Conservation (phyloP, 2,888 invertebrate genomes). For the Drosophila siamana region DNA sequence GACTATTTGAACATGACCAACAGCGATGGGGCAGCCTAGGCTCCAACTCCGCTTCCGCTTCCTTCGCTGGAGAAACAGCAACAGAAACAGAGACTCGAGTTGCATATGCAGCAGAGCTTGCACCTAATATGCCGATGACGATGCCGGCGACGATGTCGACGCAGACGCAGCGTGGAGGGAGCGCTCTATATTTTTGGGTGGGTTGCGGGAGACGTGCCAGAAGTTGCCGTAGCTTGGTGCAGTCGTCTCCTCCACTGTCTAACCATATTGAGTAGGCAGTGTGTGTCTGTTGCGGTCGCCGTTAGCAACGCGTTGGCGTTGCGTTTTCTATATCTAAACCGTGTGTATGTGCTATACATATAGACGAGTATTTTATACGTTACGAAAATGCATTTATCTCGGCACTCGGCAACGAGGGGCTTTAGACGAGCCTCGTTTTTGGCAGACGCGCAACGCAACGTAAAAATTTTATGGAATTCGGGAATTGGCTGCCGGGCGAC, state of each 20-base stretch:
- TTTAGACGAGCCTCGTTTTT: slow-evolving; percentile 34
- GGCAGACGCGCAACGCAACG: slow-evolving; percentile 49
- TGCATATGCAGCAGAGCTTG: slow-evolving; percentile 68
- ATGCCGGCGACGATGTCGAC: slow-evolving; percentile 1
- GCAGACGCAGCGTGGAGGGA: slow-evolving; percentile 5
- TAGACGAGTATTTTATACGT: slow-evolving; percentile 66
- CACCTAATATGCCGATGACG: slow-evolving; percentile 66
- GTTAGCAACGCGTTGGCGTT: slow-evolving; percentile 76
- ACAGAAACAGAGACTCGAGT: slow-evolving; percentile 72
- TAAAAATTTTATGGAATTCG: slow-evolving; percentile 58
- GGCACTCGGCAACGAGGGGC: slow-evolving; percentile 58
- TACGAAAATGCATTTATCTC: slow-evolving; percentile 82
- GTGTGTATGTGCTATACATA: slow-evolving; percentile 3
- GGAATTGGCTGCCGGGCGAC: slow-evolving; percentile 15
- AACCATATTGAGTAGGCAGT: slow-evolving; percentile 70
- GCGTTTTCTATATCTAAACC: slow-evolving; percentile 59
- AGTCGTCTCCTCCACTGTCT: slow-evolving; percentile 37
- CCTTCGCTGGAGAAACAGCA: slow-evolving; percentile 56
- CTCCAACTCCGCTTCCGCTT: slow-evolving; percentile 7
- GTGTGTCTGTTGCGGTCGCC: slow-evolving; percentile 80
- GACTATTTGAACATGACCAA: slow-evolving; percentile 77
- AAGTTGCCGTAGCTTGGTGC: not conserved
- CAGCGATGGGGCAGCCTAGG: slow-evolving; percentile 65
- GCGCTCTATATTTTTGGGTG: slow-evolving; percentile 10
- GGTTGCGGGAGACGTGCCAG: not conserved